Evolutionary conservation across 2,888 invertebrate genomes (phyloP).

Genomic region (Pseudococcus jackbeardsleyi): DNA sequence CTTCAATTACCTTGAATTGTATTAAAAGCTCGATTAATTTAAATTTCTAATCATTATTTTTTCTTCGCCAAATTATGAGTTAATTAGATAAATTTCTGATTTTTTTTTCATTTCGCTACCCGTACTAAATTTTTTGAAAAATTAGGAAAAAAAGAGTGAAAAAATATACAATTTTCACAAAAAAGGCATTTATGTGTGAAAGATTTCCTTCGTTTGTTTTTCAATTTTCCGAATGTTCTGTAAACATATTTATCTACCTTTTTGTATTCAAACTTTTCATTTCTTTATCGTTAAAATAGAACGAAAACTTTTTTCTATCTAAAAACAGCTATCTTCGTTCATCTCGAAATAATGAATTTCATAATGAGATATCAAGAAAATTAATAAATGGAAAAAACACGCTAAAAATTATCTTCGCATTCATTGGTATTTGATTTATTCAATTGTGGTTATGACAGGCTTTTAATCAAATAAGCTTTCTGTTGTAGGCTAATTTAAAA

Average conservation of each 20-base stretch:
- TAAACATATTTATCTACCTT: background rate
- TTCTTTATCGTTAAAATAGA: background rate
- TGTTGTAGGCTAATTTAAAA: slow-evolving; percentile 39
- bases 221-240: background rate
- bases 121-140: too few relatives aligned
- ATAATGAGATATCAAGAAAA: slow-evolving; percentile 11
- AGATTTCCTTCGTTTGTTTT: background rate
- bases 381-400: background rate
- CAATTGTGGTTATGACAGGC: slow-evolving; percentile 26
- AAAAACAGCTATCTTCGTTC: background rate
- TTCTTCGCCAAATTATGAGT: background rate
- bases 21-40: slow-evolving; percentile 26
- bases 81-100: background rate
- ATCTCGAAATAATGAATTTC: background rate
- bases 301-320: background rate
- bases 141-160: too few relatives aligned
- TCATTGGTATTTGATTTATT: slow-evolving; percentile 31
- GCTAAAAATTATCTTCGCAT: background rate
- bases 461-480: slow-evolving; percentile 46
- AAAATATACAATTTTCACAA: background rate
- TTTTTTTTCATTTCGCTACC: background rate
- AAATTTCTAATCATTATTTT: slow-evolving; percentile 16
- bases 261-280: background rate
- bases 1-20: slow-evolving; percentile 9
- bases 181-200: background rate